Percentiles rank a stretch among this genome's conserved stretches.
Evolutionary conservation across 2,888 invertebrate species (phyloP).

Genomic region (Acleris emargana): DNA sequence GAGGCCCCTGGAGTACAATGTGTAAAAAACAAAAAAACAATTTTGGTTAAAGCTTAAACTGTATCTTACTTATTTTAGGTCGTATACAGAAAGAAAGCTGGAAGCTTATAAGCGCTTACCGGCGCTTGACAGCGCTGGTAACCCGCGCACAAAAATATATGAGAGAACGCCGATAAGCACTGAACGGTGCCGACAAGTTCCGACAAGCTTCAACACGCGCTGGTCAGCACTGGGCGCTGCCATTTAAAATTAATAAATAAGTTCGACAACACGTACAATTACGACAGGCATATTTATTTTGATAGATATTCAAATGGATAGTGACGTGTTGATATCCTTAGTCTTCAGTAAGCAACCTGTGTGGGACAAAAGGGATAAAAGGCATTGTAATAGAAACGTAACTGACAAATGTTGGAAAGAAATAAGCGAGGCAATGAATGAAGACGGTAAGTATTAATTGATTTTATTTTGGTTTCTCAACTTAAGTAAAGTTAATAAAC

Average conservation of each 20-base stretch:
- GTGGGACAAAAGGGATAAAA: constrained; percentile 30
- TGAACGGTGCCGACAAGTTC: constrained; percentile 31
- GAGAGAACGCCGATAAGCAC: too few species aligned
- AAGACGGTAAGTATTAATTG: constrained; percentile 13
- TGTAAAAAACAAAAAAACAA: too few species aligned
- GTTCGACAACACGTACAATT: too few species aligned
- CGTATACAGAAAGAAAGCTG: too few species aligned
- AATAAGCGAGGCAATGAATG: constrained; percentile 13
- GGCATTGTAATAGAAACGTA: constrained; percentile 29
- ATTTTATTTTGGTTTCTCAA: constrained; percentile 6
- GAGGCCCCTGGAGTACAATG: too few species aligned
- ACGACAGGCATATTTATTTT: neutral
- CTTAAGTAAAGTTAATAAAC: neutral
- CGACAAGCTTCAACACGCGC: constrained; percentile 27
- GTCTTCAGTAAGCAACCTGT: constrained; percentile 28
- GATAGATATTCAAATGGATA: constrained; percentile 17
- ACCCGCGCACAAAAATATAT: too few species aligned
- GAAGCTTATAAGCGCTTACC: neutral
- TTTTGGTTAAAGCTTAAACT: too few species aligned
- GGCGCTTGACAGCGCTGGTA: constrained; percentile 31
- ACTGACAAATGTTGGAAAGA: constrained; percentile 25
- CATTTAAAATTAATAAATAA: too few species aligned
- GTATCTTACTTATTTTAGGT: too few species aligned
- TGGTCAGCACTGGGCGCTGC: constrained; percentile 11
- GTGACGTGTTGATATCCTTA: constrained; percentile 28